Percentiles rank a stretch among this genome's conserved stretches.
These are phyloP conservation scores for Eufriesea mexicana DNA, from an alignment of 1,140 invertebrate species.

Conservation along the genomic window DNA sequence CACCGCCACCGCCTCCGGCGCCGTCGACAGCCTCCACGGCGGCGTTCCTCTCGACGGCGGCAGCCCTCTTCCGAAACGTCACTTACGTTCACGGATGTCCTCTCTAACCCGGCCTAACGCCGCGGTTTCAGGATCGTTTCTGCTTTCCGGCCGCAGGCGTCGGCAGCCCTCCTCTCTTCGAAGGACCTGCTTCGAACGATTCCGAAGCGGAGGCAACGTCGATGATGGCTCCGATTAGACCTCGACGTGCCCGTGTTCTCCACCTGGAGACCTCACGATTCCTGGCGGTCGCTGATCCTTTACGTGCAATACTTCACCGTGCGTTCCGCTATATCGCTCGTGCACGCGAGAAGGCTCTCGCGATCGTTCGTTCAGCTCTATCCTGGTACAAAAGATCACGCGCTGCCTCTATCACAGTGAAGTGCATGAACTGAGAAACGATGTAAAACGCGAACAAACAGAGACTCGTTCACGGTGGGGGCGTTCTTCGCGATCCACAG, in stretches of 20 bases:
- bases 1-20: slow-evolving; percentile 76
- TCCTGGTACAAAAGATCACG: not conserved
- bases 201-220: not conserved
- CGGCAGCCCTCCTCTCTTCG: not conserved
- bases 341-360: not conserved
- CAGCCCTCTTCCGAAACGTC: slow-evolving; percentile 88
- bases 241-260: not conserved
- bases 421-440: not conserved
- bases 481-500: too few relatives aligned
- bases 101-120: slow-evolving; percentile 80
- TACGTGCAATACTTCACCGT: not conserved
- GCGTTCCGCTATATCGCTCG: not conserved
- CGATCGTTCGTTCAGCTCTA: not conserved
- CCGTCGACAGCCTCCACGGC: slow-evolving; percentile 80
- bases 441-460: not conserved
- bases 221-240: not conserved
- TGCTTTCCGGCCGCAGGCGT: slow-evolving; percentile 19
- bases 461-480: too few relatives aligned
- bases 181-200: not conserved
- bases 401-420: not conserved
- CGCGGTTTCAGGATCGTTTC: slow-evolving; percentile 49
- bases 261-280: not conserved
- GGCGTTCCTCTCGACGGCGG: slow-evolving; percentile 84
- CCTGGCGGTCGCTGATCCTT: not conserved
- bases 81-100: slow-evolving; percentile 89